Base-by-base conservation (phyloP, 2,888 invertebrate genomes). In the Nomada goodeniana region DNA sequence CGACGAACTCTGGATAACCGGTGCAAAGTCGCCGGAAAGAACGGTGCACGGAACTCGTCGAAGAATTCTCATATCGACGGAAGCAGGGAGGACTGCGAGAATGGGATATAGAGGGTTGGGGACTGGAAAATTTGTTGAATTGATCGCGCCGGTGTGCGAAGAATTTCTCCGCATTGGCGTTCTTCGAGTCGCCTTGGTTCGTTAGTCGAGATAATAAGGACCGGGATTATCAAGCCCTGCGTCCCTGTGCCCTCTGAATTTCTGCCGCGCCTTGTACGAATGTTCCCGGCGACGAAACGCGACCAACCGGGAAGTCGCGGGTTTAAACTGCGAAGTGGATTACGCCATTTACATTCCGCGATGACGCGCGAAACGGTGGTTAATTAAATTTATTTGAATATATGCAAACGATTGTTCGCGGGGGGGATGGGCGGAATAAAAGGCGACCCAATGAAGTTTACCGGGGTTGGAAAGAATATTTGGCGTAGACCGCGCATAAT, bases 21-120 rank as follows among this genome's bases (percentile, higher is more conserved):
- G 60, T 29, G 36, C 1, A 11, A 59, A 63, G 61, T 68, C 20
- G 52, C 11, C 5, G 53, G 42, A 13, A 42, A 26, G 26, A 68
- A n/a, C 57, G 50, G 57, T 18, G 29, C 47, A 61, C 78, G 86
- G 88, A 89, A 88, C 84, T 89, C 86, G 67, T 63, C 82, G 79
- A 91, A 90, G 92, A 91, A 92, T 92, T 92, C 83, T 90, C 85
- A 91, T 92, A 91, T 91, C 87, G 89, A 84, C 11, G 83, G 59
- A 64, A 59, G 47, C 3, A 18, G 0, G 4, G 11, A 11, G n/a
- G 18, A 20, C 4, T 11, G 4, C 2, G n/a, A 9, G 11, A 23
- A 52, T 26, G 15, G 15, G 20, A 18, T 7, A n/a, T 20, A n/a
- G 44, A 29, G 15, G 44, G 52, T 5, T 13, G 20, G 23, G 18